These are phyloP conservation scores for Porites lobata DNA, from an alignment of 92 coral and sea anemone species.

Conservation along the genomic window DNA sequence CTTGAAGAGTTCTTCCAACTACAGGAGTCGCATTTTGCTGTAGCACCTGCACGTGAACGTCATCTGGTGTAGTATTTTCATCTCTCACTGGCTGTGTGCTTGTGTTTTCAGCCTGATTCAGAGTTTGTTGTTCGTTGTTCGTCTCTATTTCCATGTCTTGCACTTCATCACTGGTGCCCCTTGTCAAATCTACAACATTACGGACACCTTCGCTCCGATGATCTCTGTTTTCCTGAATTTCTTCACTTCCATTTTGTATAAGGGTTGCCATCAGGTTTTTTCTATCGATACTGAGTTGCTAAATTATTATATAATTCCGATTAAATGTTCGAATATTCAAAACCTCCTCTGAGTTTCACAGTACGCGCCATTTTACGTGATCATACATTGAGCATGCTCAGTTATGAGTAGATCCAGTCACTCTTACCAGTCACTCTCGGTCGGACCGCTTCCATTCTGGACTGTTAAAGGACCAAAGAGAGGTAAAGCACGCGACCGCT, in stretches of 20 bases:
- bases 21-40: constrained; percentile 6
- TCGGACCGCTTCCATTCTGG: not conserved
- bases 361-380: constrained; percentile 38
- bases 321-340: not conserved
- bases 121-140: not conserved
- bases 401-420: not conserved
- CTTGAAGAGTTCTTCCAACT: constrained; percentile 6
- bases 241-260: not conserved
- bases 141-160: constrained; percentile 44
- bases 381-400: not conserved
- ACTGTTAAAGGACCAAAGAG: too few species aligned
- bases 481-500: too few species aligned
- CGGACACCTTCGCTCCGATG: not conserved
- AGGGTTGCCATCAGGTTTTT: constrained; percentile 16
- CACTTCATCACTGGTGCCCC: not conserved
- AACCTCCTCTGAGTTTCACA: constrained; percentile 6
- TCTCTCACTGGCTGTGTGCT: not conserved
- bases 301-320: constrained; percentile 3
- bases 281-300: not conserved
- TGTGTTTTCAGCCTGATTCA: not conserved
- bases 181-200: not conserved
- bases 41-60: constrained; percentile 15
- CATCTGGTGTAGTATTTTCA: constrained; percentile 5
- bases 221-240: not conserved
- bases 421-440: constrained; percentile 11